Evolutionary conservation across 1,140 invertebrate species (phyloP), one percentile per base, ranked within the genome.

Genomic region (Agrypnia vestita): DNA sequence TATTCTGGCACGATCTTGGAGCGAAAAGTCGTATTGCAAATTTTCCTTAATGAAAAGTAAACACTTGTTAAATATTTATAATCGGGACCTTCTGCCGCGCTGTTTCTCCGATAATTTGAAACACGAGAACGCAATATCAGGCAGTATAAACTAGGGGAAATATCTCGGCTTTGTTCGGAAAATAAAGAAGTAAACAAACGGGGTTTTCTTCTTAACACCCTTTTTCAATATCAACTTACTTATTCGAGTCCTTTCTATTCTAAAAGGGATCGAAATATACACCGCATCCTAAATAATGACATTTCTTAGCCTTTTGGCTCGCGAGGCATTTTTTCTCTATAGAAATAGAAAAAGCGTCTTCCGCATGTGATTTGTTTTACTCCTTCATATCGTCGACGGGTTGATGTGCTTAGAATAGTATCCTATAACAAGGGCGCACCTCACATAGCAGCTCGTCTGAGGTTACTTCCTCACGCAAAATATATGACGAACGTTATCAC

Each of bases 31-130:
- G 44, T 19, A 4, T 69, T 69, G 17, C 64, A 49, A 69, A 69
- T 69, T 69, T 69, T 46, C 64, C 12, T 46, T 44, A 69, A 49
- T 49, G 64, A 49, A 69, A 69, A 69, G 64, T 44, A 69, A 69
- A 69, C 64, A 69, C 64, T 69, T 69, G 44, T 49, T 69, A 17
- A 35, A 47, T 69, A 69, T 69, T 69, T 69, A 49, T 69, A 69
- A 47, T 69, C 44, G 64, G 64, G 15, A 69, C 64, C 64, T 69
- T 69, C 64, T 47, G 64, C 61, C 19, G 19, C 6, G 19, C 43
- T 69, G 64, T 69, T 69, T 69, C 17, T n/a, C 44, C 46, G 64
- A 69, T 69, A 69, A 69, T 69, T 69, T 69, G 64, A 69, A 69
- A 69, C 64, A 17, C 64, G 64, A 69, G 64, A 69, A 46, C 64